phyloP scores from a whole-genome alignment of 2,888 invertebrate genomes.

The Sycophila texana region DNA sequence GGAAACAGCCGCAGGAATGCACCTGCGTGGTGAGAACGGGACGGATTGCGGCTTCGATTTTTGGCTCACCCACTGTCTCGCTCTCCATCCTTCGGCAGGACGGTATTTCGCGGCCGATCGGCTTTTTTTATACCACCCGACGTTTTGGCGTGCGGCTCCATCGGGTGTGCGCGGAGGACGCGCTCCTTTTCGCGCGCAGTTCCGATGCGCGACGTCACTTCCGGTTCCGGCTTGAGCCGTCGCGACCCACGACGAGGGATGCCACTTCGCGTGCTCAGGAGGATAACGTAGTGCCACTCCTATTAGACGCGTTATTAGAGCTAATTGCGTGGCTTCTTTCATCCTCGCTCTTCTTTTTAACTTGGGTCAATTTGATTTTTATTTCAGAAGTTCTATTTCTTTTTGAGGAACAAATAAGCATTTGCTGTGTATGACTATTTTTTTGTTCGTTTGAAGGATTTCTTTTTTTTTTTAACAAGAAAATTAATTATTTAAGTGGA shows the following conservation, averaged over 20 bases:
- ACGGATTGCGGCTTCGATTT: not conserved
- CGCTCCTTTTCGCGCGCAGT: too few relatives aligned
- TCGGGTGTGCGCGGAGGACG: too few relatives aligned
- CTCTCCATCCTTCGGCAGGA: not conserved
- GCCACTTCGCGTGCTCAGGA: not conserved
- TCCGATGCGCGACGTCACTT: constrained; percentile 21
- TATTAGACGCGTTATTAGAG: not conserved
- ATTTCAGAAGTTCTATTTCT: too few relatives aligned
- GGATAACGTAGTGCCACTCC: not conserved
- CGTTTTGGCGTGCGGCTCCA: not conserved
- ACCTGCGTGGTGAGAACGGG: constrained; percentile 54
- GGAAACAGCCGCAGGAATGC: not conserved
- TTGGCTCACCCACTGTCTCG: too few relatives aligned
- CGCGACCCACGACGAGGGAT: not conserved
- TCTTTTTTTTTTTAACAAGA: too few relatives aligned
- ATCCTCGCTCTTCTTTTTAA: too few relatives aligned
- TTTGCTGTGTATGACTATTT: too few relatives aligned
- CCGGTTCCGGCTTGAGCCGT: constrained; percentile 17
- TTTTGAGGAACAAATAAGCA: too few relatives aligned
- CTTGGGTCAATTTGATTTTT: too few relatives aligned
- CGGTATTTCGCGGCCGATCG: not conserved
- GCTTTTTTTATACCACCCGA: not conserved
- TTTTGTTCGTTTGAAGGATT: too few relatives aligned
- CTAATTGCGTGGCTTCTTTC: not conserved
- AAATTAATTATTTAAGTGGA: too few relatives aligned